Percentiles rank a stretch among this genome's conserved stretches.
phyloP scores from a whole-genome alignment of 2,113 vertebrate species.

The Synchiropus splendidus region DNA sequence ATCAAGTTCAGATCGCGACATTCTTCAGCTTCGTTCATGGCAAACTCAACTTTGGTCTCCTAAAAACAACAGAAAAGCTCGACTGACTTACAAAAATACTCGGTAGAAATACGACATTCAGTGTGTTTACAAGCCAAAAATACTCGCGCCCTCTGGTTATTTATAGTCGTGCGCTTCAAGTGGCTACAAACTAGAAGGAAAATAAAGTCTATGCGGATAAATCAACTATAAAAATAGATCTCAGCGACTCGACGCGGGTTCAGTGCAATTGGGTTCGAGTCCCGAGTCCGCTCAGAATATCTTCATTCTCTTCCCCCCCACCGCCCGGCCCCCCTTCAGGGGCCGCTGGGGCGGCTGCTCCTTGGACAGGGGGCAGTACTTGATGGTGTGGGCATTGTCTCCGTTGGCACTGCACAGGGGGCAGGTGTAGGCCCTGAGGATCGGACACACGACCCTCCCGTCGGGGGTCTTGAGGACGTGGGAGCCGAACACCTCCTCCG shows the following conservation, averaged over 20 bases:
- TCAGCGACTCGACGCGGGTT: slow-evolving; percentile 21
- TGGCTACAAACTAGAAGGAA: slow-evolving; percentile 60
- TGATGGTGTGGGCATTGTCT: slow-evolving; percentile 77
- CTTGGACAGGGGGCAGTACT: slow-evolving; percentile 77
- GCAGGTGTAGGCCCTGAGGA: slow-evolving; percentile 74
- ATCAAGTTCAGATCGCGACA: slow-evolving; percentile 50
- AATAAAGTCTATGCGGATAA: slow-evolving; percentile 65
- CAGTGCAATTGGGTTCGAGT: not conserved
- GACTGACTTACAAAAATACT: slow-evolving; percentile 64
- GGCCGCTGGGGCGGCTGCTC: slow-evolving; percentile 70
- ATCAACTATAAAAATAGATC: slow-evolving; percentile 76
- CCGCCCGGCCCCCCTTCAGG: slow-evolving; percentile 72
- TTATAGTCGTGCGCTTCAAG: slow-evolving; percentile 49
- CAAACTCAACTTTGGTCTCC: slow-evolving; percentile 75
- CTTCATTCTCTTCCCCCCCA: slow-evolving; percentile 75
- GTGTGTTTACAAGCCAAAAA: slow-evolving; percentile 50
- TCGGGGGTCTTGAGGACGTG: slow-evolving; percentile 77
- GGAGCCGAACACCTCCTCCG: slow-evolving; percentile 74
- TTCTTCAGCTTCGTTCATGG: slow-evolving; percentile 66
- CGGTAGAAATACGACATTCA: slow-evolving; percentile 59
- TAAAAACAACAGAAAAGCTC: slow-evolving; percentile 56
- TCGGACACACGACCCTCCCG: slow-evolving; percentile 72
- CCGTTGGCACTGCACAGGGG: slow-evolving; percentile 77
- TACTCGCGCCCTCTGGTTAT: slow-evolving; percentile 47
- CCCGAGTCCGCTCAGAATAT: slow-evolving; percentile 48